These are phyloP conservation scores for Panthera tigris DNA, from an alignment of 2,113 vertebrate species.

Conservation along the genomic window DNA sequence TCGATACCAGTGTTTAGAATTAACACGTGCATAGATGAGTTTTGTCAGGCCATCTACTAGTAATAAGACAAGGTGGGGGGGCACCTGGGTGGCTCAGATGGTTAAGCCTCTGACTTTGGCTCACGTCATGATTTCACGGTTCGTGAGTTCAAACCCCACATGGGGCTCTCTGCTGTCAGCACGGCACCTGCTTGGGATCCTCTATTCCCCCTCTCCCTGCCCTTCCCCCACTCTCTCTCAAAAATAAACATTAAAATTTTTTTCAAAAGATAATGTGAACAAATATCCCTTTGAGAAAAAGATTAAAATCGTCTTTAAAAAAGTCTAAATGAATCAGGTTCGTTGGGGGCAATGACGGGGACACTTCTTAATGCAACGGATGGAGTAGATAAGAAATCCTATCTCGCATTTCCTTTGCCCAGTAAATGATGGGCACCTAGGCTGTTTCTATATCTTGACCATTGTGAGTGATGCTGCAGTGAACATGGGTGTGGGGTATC, in stretches of 20 bases:
- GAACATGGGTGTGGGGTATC: neutral
- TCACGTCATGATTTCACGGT: no score
- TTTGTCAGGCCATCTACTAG: neutral
- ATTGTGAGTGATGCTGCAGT: neutral
- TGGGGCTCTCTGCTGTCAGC: no score
- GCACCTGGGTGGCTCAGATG: no score
- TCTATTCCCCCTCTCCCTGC: no score
- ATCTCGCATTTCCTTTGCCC: neutral
- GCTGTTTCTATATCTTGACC: neutral
- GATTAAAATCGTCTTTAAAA: neutral
- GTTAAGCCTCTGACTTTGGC: no score
- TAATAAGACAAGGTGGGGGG: neutral
- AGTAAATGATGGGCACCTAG: neutral
- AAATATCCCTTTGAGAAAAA: neutral
- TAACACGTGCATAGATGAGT: neutral
- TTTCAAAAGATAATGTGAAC: neutral
- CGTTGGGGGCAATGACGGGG: neutral
- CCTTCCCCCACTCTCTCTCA: no score
- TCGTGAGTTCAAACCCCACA: no score
- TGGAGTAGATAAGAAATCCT: neutral
- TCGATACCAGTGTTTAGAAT: neutral
- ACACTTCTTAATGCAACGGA: neutral
- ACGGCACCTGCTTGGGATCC: no score
- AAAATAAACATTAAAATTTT: no score
- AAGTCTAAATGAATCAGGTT: neutral